Percentiles rank a stretch among this genome's conserved stretches.
Evolutionary conservation across 2,797 vertebrate genomes (phyloP).

Genomic region (Ambastaia sidthimunki): DNA sequence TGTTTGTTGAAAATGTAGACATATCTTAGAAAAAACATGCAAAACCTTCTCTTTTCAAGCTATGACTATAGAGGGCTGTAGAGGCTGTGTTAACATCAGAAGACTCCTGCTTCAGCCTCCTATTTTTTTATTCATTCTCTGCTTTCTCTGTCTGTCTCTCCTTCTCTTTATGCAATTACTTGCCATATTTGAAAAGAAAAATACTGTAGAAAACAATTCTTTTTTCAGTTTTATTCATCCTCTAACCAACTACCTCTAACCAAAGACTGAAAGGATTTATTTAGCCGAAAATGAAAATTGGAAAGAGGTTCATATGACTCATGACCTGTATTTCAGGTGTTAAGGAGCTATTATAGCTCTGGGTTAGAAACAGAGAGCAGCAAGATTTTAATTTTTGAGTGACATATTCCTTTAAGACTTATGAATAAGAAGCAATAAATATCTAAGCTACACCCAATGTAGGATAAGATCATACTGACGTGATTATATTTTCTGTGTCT

Average conservation of each 20-base stretch:
- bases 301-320: too few species aligned
- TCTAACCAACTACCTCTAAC: slow-evolving; percentile 28
- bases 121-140: too few species aligned
- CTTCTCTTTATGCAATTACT: not conserved
- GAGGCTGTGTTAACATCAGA: not conserved
- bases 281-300: not conserved
- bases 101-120: not conserved
- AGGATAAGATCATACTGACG: not conserved
- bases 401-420: not conserved
- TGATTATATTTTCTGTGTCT: not conserved
- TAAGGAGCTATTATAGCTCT: not conserved
- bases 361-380: not conserved
- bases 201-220: not conserved
- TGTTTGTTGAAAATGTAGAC: slow-evolving; percentile 9
- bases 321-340: not conserved
- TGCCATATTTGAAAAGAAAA: not conserved
- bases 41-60: not conserved
- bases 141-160: not conserved
- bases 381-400: not conserved
- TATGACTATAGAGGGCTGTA: not conserved
- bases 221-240: not conserved
- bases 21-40: not conserved
- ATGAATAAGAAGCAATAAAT: not conserved
- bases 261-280: slow-evolving; percentile 7
- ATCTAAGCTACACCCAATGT: not conserved